Evolutionary conservation across 2,888 invertebrate genomes (phyloP).

Genomic region (Nebria brevicollis): DNA sequence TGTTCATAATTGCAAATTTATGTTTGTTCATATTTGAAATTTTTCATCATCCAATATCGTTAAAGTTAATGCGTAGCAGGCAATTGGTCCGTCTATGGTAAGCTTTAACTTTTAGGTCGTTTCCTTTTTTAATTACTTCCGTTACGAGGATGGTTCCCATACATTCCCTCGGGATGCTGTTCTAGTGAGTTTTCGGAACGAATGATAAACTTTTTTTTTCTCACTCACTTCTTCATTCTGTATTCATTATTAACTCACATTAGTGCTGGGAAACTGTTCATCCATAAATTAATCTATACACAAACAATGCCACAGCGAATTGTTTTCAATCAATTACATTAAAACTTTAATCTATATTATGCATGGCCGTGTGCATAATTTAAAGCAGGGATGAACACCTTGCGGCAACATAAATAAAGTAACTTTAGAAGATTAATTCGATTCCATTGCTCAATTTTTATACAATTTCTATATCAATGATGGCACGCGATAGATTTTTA

Average conservation of each 20-base stretch:
- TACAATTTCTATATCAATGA: too few species aligned
- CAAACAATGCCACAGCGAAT: background rate
- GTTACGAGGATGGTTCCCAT: constrained; percentile 11
- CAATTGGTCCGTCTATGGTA: constrained; percentile 6
- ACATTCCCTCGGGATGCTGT: constrained; percentile 6
- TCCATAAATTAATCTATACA: background rate
- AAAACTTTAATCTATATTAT: background rate
- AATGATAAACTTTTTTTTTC: background rate
- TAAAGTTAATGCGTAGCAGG: background rate
- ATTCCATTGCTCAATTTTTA: too few species aligned
- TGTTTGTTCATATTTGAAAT: background rate
- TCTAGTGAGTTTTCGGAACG: background rate
- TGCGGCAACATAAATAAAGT: too few species aligned
- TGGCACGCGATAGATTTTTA: too few species aligned
- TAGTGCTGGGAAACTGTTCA: background rate
- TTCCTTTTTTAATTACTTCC: constrained; percentile 40
- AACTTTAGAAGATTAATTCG: too few species aligned
- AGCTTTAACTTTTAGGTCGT: constrained; percentile 28
- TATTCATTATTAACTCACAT: constrained; percentile 1
- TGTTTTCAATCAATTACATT: background rate
- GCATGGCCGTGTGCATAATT: too few species aligned
- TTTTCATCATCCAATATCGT: constrained; percentile 6
- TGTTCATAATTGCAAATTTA: background rate
- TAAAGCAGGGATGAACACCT: too few species aligned
- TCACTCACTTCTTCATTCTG: background rate